Conservation (phyloP, 2,797 vertebrate species). For the Bryconaethiops microstoma region DNA sequence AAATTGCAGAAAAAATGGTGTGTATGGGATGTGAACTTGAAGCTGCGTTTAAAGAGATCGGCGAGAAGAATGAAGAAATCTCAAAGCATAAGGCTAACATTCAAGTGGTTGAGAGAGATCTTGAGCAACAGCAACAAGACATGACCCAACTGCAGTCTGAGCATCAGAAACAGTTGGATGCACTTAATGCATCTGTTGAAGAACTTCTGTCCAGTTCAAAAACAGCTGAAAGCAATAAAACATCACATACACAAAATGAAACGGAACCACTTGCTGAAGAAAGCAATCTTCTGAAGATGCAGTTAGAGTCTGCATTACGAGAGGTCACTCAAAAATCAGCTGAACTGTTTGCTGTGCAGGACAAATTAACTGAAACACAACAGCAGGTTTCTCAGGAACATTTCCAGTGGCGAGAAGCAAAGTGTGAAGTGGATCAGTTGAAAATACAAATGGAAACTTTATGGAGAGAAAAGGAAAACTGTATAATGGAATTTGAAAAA, state of each 20-base stretch:
- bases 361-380: constrained; percentile 57
- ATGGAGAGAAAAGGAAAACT: constrained; percentile 71
- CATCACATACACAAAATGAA: constrained; percentile 54
- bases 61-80: constrained; percentile 57
- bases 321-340: constrained; percentile 68
- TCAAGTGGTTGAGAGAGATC: constrained; percentile 44
- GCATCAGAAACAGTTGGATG: constrained; percentile 63
- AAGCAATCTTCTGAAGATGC: constrained; percentile 60
- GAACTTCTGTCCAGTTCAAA: constrained; percentile 60
- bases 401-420: constrained; percentile 45
- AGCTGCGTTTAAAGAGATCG: constrained; percentile 59
- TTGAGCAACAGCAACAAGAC: constrained; percentile 52
- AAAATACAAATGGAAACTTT: constrained; percentile 69
- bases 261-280: constrained; percentile 62
- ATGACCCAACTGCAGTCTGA: constrained; percentile 57
- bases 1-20: constrained; percentile 64
- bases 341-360: constrained; percentile 64
- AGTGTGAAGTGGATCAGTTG: constrained; percentile 60
- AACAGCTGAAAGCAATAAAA: constrained; percentile 53
- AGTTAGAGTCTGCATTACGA: constrained; percentile 64
- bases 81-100: constrained; percentile 2
- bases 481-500: constrained; percentile 59
- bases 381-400: constrained; percentile 61
- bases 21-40: constrained; percentile 65
- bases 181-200: constrained; percentile 52